These are phyloP conservation scores for Pedetes capensis DNA, from an alignment of 2,113 vertebrate genomes.

Conservation along the genomic window DNA sequence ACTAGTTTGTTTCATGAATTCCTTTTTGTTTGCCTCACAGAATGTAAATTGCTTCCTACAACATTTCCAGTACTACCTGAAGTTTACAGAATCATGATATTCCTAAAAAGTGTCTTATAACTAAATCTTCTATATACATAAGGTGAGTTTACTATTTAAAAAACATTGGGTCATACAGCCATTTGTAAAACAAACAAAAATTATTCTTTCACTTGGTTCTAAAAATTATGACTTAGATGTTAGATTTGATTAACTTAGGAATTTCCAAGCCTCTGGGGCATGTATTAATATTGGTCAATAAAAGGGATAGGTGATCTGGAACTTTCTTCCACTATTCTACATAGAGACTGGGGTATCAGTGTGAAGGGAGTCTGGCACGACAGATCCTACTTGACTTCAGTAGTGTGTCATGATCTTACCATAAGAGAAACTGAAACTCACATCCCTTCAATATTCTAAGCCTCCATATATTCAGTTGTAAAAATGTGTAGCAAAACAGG, in stretches of 20 bases:
- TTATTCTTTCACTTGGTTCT: background rate
- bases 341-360: background rate
- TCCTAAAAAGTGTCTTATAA: background rate
- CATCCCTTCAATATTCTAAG: background rate
- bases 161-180: background rate
- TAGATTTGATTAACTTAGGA: background rate
- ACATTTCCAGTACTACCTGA: background rate
- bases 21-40: background rate
- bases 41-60: slow-evolving; percentile 32
- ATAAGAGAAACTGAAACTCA: background rate
- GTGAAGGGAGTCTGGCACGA: background rate
- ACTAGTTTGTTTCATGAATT: background rate
- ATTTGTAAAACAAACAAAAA: background rate
- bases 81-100: background rate
- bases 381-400: background rate
- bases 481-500: background rate
- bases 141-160: background rate
- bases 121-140: background rate
- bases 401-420: background rate
- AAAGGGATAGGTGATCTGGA: background rate
- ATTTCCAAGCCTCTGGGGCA: background rate
- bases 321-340: background rate
- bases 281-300: background rate
- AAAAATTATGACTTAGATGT: background rate
- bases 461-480: background rate